phyloP scores from a whole-genome alignment of 2,888 invertebrate species.

The Aplocera efformata region DNA sequence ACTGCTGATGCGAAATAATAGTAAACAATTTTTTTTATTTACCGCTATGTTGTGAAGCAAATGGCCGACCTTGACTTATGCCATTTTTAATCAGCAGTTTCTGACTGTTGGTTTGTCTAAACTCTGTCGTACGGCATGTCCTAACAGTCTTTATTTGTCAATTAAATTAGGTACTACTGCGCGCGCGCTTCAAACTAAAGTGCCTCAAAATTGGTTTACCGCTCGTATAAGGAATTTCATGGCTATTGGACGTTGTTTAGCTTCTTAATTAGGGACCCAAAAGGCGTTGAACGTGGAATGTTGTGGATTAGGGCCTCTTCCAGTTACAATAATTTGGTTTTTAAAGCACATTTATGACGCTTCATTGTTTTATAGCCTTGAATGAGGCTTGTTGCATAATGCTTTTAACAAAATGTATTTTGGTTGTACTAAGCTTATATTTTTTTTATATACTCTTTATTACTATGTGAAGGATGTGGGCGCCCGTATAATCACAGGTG shows the following conservation, averaged over 20 bases:
- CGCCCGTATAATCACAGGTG: too few species aligned
- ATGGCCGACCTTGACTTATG: too few species aligned
- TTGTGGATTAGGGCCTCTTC: conserved; percentile 51
- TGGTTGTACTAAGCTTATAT: too few species aligned
- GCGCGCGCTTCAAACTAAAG: conserved; percentile 59
- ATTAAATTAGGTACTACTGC: conserved; percentile 54
- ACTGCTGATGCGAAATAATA: too few species aligned
- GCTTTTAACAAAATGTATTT: too few species aligned
- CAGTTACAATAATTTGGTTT: conserved; percentile 51
- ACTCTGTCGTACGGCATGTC: conserved; percentile 4
- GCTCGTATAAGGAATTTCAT: conserved; percentile 73
- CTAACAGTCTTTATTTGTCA: conserved; percentile 58
- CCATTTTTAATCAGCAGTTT: too few species aligned
- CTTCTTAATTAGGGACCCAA: conserved; percentile 67
- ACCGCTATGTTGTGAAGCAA: too few species aligned
- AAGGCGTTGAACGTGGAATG: conserved; percentile 51
- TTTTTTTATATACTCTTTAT: too few species aligned
- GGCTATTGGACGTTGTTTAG: conserved; percentile 69
- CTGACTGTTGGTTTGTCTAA: not conserved
- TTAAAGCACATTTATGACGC: conserved; percentile 50
- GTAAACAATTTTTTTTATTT: too few species aligned
- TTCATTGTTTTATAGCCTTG: conserved; percentile 59
- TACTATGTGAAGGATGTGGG: too few species aligned
- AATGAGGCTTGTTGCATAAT: too few species aligned
- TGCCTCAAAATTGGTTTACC: conserved; percentile 71